These are phyloP conservation scores for Zootermopsis nevadensis DNA, from an alignment of 2,888 invertebrate species.

Conservation along the genomic window DNA sequence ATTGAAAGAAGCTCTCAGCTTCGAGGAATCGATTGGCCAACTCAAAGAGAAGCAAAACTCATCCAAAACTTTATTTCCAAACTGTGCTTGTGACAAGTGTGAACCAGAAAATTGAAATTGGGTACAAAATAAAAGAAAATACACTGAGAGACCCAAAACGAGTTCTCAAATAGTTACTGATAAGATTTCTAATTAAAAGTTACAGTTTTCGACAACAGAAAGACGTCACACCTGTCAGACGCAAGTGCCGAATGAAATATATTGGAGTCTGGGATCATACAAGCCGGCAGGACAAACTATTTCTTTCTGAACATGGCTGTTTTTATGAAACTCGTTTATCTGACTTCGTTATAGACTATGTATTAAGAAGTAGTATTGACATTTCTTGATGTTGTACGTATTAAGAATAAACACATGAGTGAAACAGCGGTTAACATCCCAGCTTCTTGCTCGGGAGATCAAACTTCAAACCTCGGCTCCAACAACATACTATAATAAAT, in stretches of 20 bases:
- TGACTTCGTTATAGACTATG: too few relatives aligned
- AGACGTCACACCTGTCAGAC: neutral
- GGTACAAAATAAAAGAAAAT: neutral
- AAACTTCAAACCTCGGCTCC: too few relatives aligned
- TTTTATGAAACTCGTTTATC: too few relatives aligned
- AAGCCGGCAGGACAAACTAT: too few relatives aligned
- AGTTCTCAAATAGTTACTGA: neutral
- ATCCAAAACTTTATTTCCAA: neutral
- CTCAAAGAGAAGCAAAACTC: neutral
- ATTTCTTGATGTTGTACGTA: too few relatives aligned
- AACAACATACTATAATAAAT: too few relatives aligned
- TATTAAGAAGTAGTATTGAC: too few relatives aligned
- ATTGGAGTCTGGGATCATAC: neutral
- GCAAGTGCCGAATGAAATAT: neutral
- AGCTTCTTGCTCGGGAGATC: too few relatives aligned
- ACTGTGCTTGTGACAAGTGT: conserved; percentile 25
- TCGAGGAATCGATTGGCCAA: neutral
- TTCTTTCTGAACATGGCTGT: too few relatives aligned
- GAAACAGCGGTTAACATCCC: too few relatives aligned
- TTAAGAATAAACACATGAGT: too few relatives aligned
- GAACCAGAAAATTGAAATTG: conserved; percentile 26
- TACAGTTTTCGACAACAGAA: neutral
- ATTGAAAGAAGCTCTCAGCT: neutral
- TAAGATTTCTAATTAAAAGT: conserved; percentile 28
- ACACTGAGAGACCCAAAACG: neutral